Base-by-base conservation (phyloP, 2,888 invertebrate species). In the Sturmia bella region DNA sequence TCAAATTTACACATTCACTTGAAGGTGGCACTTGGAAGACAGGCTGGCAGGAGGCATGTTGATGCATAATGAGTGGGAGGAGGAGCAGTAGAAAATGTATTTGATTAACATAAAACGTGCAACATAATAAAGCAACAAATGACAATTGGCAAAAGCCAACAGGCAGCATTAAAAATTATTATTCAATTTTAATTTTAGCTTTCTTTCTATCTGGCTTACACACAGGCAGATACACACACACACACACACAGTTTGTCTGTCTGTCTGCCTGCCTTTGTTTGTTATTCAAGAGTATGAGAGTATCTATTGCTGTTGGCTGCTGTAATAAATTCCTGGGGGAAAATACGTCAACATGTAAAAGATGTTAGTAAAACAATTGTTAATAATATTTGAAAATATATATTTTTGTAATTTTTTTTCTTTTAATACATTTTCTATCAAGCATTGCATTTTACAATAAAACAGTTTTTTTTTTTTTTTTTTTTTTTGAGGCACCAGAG, bases 81-180 rank as follows among this genome's bases (percentile, higher is more conserved):
- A 12, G 61, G 45, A 56, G 19, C 9, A 32, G 32, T 52, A 66
- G 48, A 59, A 72, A 66, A 41, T 78, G 24, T 48, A 6, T 59
- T 52, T 78, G 78, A 72, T 73, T 78, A 78, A 59, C 72, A 78
- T 78, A 73, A 78, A 78, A 78, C 78, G 78, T 78, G 78, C 78
- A 72, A 78, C 72, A 72, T 66, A 64, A 70, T 52, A 57, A 41
- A 54, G 24, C 21, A 59, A 72, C 61, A 76, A 70, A 70, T 78
- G 78, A 78, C 78, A 78, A 19, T 59, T 72, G 78, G 59, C 72
- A 78, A 72, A 57, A 78, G 72, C 37, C n/a, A 78, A n/a, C n/a
- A 19, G 57, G 39, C 66, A 68, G 19, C 52, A 64, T 37, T 50
- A 52, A 52, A 50, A 64, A 73, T 79, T 74, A 74, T 64, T 48